Conservation (phyloP, 2,888 invertebrate genomes). For the Sympetrum striolatum region DNA sequence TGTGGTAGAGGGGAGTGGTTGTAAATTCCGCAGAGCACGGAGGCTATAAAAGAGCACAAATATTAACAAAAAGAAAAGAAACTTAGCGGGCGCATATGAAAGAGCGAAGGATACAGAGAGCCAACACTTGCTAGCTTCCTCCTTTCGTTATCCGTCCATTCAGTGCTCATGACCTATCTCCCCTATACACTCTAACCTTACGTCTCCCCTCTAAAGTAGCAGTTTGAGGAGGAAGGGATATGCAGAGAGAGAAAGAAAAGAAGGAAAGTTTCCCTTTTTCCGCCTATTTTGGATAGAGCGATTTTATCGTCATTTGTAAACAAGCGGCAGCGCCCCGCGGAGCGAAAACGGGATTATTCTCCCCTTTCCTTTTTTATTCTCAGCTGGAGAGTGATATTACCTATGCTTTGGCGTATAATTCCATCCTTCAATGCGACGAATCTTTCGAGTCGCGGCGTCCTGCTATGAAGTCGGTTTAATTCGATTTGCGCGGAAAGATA, state of each 20-base stretch:
- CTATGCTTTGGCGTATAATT: too few species aligned
- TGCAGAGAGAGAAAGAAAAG: not conserved
- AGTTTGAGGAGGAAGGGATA: not conserved
- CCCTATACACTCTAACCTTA: not conserved
- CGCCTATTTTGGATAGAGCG: not conserved
- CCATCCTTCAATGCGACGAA: too few species aligned
- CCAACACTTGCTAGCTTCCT: not conserved
- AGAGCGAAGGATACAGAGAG: not conserved
- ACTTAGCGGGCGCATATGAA: not conserved
- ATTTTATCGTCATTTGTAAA: not conserved
- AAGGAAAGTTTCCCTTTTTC: not conserved
- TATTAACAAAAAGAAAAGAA: not conserved
- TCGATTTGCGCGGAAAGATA: too few species aligned
- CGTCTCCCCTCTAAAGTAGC: not conserved
- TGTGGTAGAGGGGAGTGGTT: not conserved
- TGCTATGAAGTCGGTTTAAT: too few species aligned
- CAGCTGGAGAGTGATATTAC: too few species aligned
- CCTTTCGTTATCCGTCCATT: not conserved
- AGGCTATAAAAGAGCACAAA: not conserved
- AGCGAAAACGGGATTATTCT: not conserved
- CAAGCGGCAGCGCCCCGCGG: not conserved
- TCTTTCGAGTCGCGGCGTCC: too few species aligned
- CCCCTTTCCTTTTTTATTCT: not conserved
- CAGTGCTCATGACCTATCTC: not conserved
- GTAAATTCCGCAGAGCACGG: not conserved